Evolutionary conservation across 2,888 invertebrate genomes (phyloP), one percentile per base, ranked within the genome.

Genomic region (Lasius platythorax): DNA sequence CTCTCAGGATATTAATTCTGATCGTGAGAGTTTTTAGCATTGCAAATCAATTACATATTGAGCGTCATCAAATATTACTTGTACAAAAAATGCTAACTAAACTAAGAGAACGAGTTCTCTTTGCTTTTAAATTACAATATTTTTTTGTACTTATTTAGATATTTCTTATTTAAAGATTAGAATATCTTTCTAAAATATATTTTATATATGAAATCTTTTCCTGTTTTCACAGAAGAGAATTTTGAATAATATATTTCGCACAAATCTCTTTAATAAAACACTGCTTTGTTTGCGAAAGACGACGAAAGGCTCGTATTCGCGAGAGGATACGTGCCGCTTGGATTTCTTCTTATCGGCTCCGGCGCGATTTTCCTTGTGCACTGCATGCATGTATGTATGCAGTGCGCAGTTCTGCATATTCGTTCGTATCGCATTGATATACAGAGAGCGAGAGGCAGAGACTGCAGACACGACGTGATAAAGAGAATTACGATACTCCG

Each of bases 401-500:
- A 66, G 23, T 56, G 28, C 46, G n/a, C 43, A 46, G 28, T 58
- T 73, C 53, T 53, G 53, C 53, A 58, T 58, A 72, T 70, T 75
- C 82, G 67, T 50, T 33, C 75, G 56, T 33, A 75, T 78, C 64
- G 40, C 56, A 58, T 70, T 53, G 40, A 72, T 78, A 58, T 82
- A 82, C 67, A 53, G 63, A 53, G 72, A 64, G 70, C 67, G 78
- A 53, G 64, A 75, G 50, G 64, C 68, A 61, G 70, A 63, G 70
- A 63, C 72, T 72, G 70, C 72, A 78, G 84, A 73, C 67, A 67
- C 63, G 81, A 78, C 37, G 73, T 67, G 85, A 85, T 85, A 85
- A 81, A 85, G 83, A 78, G 73, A 78, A 83, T 83, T 79, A 85
- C 83, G 82, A 85, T 85, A 76, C 83, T 53, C 43, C n/a, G 64